These are phyloP conservation scores for Oxygymnocypris stewartii DNA, from an alignment of 2,113 vertebrate species.

Conservation along the genomic window DNA sequence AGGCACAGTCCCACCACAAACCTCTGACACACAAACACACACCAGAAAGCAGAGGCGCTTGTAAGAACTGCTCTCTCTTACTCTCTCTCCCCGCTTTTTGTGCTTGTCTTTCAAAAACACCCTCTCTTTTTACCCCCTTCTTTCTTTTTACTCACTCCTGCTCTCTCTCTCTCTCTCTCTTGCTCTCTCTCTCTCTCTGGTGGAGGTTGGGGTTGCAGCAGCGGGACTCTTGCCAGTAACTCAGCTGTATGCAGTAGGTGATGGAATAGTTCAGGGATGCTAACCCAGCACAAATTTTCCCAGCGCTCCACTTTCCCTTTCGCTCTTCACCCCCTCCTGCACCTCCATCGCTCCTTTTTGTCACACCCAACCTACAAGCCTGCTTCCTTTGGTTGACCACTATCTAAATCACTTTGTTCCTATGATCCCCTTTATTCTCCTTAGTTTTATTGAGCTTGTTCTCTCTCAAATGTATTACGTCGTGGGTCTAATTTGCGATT, in stretches of 20 bases:
- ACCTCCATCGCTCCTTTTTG: conserved; percentile 37
- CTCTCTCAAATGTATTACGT: background rate
- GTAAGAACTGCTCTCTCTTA: conserved; percentile 29
- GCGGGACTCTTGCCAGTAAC: conserved; percentile 71
- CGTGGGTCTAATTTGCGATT: background rate
- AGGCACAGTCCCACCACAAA: conserved; percentile 41
- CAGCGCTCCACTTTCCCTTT: conserved; percentile 57
- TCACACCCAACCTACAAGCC: conserved; percentile 35
- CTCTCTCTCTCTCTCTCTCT: conserved; percentile 22
- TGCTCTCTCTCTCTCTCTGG: conserved; percentile 53
- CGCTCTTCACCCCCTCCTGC: conserved; percentile 44
- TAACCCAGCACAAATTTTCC: conserved; percentile 79
- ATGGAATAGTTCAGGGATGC: conserved; percentile 82
- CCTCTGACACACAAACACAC: conserved; percentile 22
- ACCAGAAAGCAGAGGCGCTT: conserved; percentile 28
- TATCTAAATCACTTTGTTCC: conserved; percentile 44
- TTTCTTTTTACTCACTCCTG: conserved; percentile 31
- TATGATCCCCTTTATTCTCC: conserved; percentile 22
- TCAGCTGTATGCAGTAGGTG: conserved; percentile 81
- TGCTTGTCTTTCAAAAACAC: conserved; percentile 24
- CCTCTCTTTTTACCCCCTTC: conserved; percentile 9
- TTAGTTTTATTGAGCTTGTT: conserved; percentile 46
- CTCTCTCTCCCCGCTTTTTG: conserved; percentile 22
- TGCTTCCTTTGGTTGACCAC: conserved; percentile 20
- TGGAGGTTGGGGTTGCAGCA: conserved; percentile 67